Conservation (phyloP, 2,113 vertebrate species). For the Gymnogyps californianus region DNA sequence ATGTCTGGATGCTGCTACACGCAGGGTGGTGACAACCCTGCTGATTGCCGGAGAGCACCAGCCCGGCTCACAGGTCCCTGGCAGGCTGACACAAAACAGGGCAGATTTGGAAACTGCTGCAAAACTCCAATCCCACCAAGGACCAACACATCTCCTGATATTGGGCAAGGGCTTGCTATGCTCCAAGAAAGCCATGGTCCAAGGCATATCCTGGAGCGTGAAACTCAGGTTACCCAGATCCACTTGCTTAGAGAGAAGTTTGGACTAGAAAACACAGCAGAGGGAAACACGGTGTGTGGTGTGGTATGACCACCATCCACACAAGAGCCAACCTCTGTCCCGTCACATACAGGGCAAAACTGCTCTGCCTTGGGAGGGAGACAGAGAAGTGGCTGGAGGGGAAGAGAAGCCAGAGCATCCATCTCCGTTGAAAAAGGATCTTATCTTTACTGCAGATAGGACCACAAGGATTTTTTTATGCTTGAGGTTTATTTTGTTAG, state of each 20-base stretch:
- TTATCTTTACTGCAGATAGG: neutral
- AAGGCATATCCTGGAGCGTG: neutral
- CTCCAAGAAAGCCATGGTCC: neutral
- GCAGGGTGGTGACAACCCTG: too few relatives aligned
- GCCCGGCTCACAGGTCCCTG: neutral
- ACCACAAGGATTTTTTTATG: neutral
- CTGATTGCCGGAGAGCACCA: neutral
- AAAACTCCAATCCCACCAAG: neutral
- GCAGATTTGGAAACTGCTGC: neutral
- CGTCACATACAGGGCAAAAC: rapidly evolving
- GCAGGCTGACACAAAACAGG: neutral
- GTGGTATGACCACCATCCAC: neutral
- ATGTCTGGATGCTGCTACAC: neutral
- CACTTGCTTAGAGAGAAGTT: neutral
- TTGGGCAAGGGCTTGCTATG: neutral
- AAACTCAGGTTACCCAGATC: neutral
- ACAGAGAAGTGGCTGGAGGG: neutral
- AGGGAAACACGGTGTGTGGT: rapidly evolving
- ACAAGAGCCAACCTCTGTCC: neutral
- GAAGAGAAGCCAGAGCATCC: neutral
- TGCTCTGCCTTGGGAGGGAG: neutral
- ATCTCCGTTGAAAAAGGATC: neutral
- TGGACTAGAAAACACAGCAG: neutral
- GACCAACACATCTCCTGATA: neutral
- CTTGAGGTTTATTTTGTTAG: neutral